phyloP scores from a whole-genome alignment of 1,140 invertebrate genomes.

The Sogatella furcifera region DNA sequence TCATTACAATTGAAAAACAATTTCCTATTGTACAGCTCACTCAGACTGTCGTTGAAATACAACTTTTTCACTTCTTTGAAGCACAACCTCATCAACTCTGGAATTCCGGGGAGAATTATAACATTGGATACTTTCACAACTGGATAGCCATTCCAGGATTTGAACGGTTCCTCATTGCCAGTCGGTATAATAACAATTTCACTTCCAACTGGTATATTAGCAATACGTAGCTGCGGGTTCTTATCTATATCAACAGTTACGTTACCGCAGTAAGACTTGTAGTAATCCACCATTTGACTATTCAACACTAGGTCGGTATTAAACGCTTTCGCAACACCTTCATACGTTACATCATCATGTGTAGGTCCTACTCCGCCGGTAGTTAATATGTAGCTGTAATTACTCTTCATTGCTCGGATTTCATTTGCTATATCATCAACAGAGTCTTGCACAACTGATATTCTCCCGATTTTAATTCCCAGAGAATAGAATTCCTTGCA shows the following conservation, averaged over 20 bases:
- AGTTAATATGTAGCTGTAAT: conserved; percentile 47
- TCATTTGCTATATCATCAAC: conserved; percentile 47
- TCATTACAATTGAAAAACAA: conserved; percentile 46
- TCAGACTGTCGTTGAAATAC: conserved; percentile 19
- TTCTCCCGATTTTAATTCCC: conserved; percentile 56
- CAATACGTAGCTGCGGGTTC: not conserved
- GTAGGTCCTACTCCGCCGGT: conserved; percentile 75
- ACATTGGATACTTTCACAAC: conserved; percentile 60
- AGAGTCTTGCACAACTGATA: conserved; percentile 59
- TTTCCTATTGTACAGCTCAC: conserved; percentile 30
- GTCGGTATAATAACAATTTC: not conserved
- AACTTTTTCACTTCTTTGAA: conserved; percentile 36
- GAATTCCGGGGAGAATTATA: conserved; percentile 68
- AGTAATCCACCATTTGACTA: conserved; percentile 23
- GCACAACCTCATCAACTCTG: conserved; percentile 47
- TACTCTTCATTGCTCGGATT: conserved; percentile 46
- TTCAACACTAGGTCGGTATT: conserved; percentile 43
- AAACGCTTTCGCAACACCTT: conserved; percentile 65
- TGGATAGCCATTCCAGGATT: conserved; percentile 39
- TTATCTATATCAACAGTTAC: not conserved
- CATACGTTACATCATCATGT: conserved; percentile 76
- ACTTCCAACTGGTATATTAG: conserved; percentile 14
- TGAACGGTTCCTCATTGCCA: conserved; percentile 15
- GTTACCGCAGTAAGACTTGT: not conserved
- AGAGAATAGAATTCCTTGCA: conserved; percentile 48